These are phyloP conservation scores for mouse (Mus musculus) DNA, from an alignment of 2,113 vertebrate genomes.

Conservation along the genomic window GRCm39 chr2:107350001-107350500, in stretches of 20 bases:
- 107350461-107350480: constrained; percentile 62
- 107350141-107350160: background rate
- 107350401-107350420: constrained; percentile 60
- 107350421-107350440: constrained; percentile 21
- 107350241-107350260: background rate
- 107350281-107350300: constrained; percentile 57
- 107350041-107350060: background rate
- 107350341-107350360: background rate
- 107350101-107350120: background rate
- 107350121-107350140: background rate
- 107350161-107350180: background rate
- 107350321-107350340: constrained; percentile 39
- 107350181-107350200: background rate
- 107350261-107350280: constrained; percentile 76
- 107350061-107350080: background rate
- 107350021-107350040: background rate
- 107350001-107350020: background rate
- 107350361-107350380: constrained; percentile 60
- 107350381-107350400: constrained; percentile 67
- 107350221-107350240: constrained; percentile 55
- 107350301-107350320: constrained; percentile 73
- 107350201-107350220: constrained; percentile 69
- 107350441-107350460: background rate
- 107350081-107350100: background rate
- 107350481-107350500: constrained; percentile 73